These are phyloP conservation scores for Melanotaenia nigrans DNA, from an alignment of 2,797 vertebrate species.

Conservation along the genomic window DNA sequence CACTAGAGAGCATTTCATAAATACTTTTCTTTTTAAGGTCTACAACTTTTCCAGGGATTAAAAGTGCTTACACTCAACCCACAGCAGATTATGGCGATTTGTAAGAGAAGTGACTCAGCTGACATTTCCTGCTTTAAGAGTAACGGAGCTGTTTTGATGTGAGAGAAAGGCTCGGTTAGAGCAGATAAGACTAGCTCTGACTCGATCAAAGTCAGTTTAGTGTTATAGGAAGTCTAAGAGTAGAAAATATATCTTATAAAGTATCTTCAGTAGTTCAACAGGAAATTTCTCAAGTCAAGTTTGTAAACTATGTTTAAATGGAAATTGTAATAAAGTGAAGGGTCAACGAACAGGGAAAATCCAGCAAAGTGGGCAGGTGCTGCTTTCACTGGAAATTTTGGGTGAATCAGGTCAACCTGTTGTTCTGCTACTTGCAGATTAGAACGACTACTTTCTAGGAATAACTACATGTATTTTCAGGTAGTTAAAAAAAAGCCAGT, in stretches of 20 bases:
- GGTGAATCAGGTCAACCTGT: not conserved
- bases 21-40: not conserved
- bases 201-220: not conserved
- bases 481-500: not conserved
- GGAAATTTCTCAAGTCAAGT: not conserved
- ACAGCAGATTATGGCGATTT: slow-evolving; percentile 3
- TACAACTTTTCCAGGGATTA: not conserved
- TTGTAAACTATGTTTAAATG: not conserved
- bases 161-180: not conserved
- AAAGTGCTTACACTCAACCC: slow-evolving; percentile 1
- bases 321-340: not conserved
- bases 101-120: not conserved
- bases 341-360: not conserved
- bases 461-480: not conserved
- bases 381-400: not conserved
- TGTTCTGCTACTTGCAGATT: not conserved
- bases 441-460: slow-evolving; percentile 1
- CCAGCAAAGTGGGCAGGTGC: not conserved
- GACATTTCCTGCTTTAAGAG: not conserved
- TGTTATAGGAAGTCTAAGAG: not conserved
- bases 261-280: not conserved
- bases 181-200: not conserved
- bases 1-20: slow-evolving; percentile 5
- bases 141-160: not conserved
- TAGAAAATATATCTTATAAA: not conserved